phyloP scores from a whole-genome alignment of 2,888 invertebrate genomes.

The Ochropleura leucogaster region DNA sequence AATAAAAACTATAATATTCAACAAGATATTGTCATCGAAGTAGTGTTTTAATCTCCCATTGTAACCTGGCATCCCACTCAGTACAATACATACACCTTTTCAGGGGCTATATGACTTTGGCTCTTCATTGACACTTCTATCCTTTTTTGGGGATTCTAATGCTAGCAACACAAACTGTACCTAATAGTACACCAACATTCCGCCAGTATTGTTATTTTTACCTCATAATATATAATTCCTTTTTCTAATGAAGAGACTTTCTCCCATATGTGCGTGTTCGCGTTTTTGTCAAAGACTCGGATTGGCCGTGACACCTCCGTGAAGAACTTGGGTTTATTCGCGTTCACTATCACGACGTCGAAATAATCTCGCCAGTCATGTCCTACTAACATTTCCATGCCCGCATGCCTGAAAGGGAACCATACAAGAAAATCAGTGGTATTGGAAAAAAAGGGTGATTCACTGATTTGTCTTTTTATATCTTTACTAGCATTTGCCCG shows the following conservation, averaged over 20 bases:
- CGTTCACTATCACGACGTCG: slow-evolving; percentile 98
- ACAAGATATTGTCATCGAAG: neutral
- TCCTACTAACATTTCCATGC: slow-evolving; percentile 97
- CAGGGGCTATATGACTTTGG: neutral
- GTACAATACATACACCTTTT: neutral
- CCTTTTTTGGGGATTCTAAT: neutral
- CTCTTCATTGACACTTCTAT: neutral
- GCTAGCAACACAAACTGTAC: neutral
- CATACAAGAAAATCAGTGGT: slow-evolving; percentile 17
- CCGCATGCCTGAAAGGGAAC: slow-evolving; percentile 93
- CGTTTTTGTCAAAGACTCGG: slow-evolving; percentile 95
- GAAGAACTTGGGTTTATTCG: slow-evolving; percentile 99
- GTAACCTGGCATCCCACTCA: neutral
- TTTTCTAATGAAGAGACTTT: slow-evolving; percentile 96
- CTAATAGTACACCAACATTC: neutral
- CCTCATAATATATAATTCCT: slow-evolving; percentile 98
- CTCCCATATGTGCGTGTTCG: slow-evolving; percentile 97
- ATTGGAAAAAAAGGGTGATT: neutral
- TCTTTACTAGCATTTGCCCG: no score
- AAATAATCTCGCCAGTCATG: slow-evolving; percentile 97
- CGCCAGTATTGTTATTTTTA: slow-evolving; percentile 71
- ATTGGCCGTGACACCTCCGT: slow-evolving; percentile 97
- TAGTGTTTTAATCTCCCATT: neutral
- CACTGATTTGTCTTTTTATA: no score
- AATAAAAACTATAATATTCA: neutral